A percentile compares a stretch with the other conserved stretches of the same genome.
Evolutionary conservation across 2,888 invertebrate species (phyloP).

Genomic region (Orchesellides sinensis): DNA sequence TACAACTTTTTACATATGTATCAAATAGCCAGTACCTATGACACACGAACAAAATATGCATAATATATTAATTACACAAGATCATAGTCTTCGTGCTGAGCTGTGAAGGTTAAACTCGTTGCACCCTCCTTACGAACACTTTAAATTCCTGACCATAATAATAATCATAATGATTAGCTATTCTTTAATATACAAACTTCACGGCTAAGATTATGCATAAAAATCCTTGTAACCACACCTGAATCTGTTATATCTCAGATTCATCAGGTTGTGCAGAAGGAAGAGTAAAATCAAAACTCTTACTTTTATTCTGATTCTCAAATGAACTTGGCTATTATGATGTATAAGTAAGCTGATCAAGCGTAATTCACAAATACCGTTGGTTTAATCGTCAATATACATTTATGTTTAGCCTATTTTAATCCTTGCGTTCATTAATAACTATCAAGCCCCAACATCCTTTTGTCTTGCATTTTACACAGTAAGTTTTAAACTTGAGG

Average conservation of each 20-base stretch:
- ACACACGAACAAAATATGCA: no score
- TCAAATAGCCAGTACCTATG: not conserved
- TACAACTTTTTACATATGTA: not conserved
- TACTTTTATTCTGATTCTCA: not conserved
- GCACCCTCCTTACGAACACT: constrained; percentile 60
- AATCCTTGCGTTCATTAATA: no score
- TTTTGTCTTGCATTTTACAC: no score
- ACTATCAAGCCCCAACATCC: no score
- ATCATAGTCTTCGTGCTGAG: constrained; percentile 62
- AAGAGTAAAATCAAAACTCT: constrained; percentile 12
- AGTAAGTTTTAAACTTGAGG: no score
- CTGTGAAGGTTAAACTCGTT: constrained; percentile 64
- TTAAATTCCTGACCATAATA: constrained; percentile 56
- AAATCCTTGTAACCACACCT: constrained; percentile 57
- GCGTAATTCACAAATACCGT: no score
- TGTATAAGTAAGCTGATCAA: no score
- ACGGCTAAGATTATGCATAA: constrained; percentile 25
- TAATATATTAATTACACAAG: constrained; percentile 61
- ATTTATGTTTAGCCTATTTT: no score
- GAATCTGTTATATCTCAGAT: not conserved
- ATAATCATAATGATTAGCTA: constrained; percentile 52
- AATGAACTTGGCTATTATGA: no score
- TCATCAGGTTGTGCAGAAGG: not conserved
- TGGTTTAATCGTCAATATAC: no score
- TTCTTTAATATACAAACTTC: constrained; percentile 54